These are phyloP conservation scores for Rattus norvegicus DNA, from an alignment of 2,113 vertebrate genomes.

Conservation along the genomic window GRCr8 NC_086031.1:69721501-69722000, in stretches of 20 bases:
- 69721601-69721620: neutral
- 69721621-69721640: neutral
- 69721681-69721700: neutral
- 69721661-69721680: neutral
- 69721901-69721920: neutral
- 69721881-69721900: neutral
- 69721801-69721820: neutral
- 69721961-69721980: neutral
- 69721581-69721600: neutral
- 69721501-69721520: neutral
- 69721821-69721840: neutral
- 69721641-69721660: neutral
- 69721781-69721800: neutral
- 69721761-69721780: neutral
- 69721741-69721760: neutral
- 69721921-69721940: neutral
- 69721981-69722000: neutral
- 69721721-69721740: neutral
- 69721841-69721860: neutral
- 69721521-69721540: neutral
- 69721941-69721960: neutral
- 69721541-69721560: neutral
- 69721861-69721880: neutral
- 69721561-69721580: neutral
- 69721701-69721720: neutral